Conservation (phyloP, 1,140 invertebrate genomes). For the Manduca sexta region DNA sequence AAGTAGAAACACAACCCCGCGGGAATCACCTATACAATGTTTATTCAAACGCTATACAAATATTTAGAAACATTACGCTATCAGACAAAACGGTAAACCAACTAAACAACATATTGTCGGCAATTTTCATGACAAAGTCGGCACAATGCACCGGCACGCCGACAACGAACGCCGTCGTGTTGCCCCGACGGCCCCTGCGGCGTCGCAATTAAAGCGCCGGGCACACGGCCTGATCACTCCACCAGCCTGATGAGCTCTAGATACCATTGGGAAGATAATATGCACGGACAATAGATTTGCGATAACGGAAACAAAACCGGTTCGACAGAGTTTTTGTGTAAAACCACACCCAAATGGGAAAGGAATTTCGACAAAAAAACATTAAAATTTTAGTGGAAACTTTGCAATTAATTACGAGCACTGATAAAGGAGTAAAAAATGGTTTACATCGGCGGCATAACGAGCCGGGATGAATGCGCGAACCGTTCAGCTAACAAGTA, state of each 20-base stretch:
- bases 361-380: too few species aligned
- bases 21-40: too few species aligned
- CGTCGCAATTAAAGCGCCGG: slow-evolving; percentile 45
- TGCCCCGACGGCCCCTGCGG: slow-evolving; percentile 36
- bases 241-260: slow-evolving; percentile 20
- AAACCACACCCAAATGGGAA: too few species aligned
- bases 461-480: slow-evolving; percentile 22
- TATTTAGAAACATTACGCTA: neutral
- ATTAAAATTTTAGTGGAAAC: too few species aligned
- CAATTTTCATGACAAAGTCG: slow-evolving; percentile 30
- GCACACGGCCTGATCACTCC: slow-evolving; percentile 23
- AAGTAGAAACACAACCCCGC: too few species aligned
- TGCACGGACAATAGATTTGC: neutral
- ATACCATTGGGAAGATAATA: slow-evolving; percentile 1
- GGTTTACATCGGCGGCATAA: slow-evolving; percentile 14
- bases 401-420: slow-evolving; percentile 3
- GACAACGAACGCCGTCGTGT: slow-evolving; percentile 45
- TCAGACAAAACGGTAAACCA: neutral
- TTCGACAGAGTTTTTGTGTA: too few species aligned
- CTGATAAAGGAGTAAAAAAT: neutral
- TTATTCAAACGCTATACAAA: neutral
- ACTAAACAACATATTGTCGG: slow-evolving; percentile 28
- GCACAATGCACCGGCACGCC: slow-evolving; percentile 21
- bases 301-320: too few species aligned
- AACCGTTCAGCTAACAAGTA: slow-evolving; percentile 31